Conservation (phyloP, 2,888 invertebrate genomes). For the Tuta absoluta region DNA sequence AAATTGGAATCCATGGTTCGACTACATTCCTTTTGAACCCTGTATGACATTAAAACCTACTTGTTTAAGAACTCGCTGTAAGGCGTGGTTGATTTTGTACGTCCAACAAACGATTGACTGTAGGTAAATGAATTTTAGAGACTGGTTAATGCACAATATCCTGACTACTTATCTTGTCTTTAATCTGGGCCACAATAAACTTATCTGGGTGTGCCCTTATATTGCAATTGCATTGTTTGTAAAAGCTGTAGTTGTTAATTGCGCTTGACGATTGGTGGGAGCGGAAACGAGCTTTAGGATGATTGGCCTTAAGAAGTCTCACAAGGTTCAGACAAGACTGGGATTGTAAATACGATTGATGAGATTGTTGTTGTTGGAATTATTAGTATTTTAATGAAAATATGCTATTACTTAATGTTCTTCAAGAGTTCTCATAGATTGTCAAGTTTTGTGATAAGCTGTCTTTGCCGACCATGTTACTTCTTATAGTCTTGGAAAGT, state of each 20-base stretch:
- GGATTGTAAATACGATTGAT: slow-evolving; percentile 58
- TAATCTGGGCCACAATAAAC: slow-evolving; percentile 4
- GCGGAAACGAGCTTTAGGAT: slow-evolving; percentile 21
- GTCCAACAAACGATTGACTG: not conserved
- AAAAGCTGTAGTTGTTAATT: slow-evolving; percentile 13
- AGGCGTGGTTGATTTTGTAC: not conserved
- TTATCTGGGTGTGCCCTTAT: slow-evolving; percentile 12
- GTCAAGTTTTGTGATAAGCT: not conserved
- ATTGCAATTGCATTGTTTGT: slow-evolving; percentile 8
- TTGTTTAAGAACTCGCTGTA: not conserved
- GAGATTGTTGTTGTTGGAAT: slow-evolving; percentile 48
- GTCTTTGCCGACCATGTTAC: not conserved
- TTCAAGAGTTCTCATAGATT: not conserved
- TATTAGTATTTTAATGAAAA: slow-evolving; percentile 19
- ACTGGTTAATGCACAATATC: slow-evolving; percentile 11
- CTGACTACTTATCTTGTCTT: not conserved
- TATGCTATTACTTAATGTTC: slow-evolving; percentile 14
- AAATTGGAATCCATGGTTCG: too few species aligned
- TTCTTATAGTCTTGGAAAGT: slow-evolving; percentile 1
- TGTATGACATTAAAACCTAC: too few species aligned
- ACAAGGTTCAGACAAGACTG: slow-evolving; percentile 75
- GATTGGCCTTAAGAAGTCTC: slow-evolving; percentile 36
- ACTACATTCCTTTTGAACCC: not conserved
- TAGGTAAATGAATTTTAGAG: not conserved
- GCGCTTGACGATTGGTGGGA: not conserved